These are phyloP conservation scores for Anthonomus grandis DNA, from an alignment of 1,140 invertebrate genomes.

Conservation along the genomic window DNA sequence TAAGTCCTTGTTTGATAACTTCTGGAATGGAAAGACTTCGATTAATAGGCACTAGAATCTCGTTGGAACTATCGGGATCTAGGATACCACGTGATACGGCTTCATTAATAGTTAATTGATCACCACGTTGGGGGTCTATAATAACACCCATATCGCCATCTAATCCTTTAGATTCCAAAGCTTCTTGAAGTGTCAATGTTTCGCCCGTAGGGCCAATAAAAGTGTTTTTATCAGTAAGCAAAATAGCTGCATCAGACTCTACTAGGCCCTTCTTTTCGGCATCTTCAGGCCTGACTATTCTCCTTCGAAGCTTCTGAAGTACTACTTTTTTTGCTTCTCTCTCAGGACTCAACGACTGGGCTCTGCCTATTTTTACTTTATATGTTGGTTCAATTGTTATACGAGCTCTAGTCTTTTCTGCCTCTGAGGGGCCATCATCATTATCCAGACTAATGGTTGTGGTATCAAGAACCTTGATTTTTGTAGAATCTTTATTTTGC, in stretches of 20 bases:
- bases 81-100: constrained; percentile 82
- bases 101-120: constrained; percentile 74
- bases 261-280: constrained; percentile 71
- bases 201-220: constrained; percentile 57
- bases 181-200: constrained; percentile 68
- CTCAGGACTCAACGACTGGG: constrained; percentile 54
- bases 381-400: constrained; percentile 67
- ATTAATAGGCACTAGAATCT: constrained; percentile 76
- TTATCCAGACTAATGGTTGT: constrained; percentile 46
- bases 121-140: constrained; percentile 77
- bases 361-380: constrained; percentile 60
- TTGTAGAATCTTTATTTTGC: constrained; percentile 21
- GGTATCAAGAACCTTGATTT: constrained; percentile 45
- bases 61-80: constrained; percentile 72
- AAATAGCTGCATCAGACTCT: constrained; percentile 67
- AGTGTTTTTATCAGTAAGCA: constrained; percentile 60
- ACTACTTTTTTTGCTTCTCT: constrained; percentile 66
- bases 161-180: constrained; percentile 70
- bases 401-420: constrained; percentile 57
- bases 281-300: constrained; percentile 66
- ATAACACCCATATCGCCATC: constrained; percentile 75
- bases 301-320: constrained; percentile 74
- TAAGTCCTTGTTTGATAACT: constrained; percentile 76
- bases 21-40: constrained; percentile 78
- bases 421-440: constrained; percentile 50